Conservation (phyloP, 2,113 vertebrate genomes). For the Burhinus bistriatus region DNA sequence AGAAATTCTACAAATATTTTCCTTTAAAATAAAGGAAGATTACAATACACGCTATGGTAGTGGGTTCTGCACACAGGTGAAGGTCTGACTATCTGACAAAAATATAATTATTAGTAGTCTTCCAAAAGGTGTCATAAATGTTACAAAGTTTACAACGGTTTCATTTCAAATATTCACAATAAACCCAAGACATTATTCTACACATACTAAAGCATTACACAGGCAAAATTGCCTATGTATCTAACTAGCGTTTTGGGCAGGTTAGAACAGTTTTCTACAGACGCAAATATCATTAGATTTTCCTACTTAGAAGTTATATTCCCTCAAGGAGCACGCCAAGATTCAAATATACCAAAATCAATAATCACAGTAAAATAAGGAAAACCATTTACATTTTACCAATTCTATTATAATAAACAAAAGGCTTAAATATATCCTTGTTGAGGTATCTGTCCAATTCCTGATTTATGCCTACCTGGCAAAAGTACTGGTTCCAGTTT, state of each 20-base stretch:
- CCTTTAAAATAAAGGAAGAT: neutral
- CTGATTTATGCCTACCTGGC: constrained; percentile 78
- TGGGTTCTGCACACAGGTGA: neutral
- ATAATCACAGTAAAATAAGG: neutral
- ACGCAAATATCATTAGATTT: neutral
- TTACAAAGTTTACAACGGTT: neutral
- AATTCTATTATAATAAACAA: neutral
- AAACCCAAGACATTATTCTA: neutral
- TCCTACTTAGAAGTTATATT: neutral
- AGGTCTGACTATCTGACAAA: neutral
- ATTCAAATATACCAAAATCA: neutral
- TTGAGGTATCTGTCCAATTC: neutral
- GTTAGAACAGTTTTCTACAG: neutral
- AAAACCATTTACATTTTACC: neutral
- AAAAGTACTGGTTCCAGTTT: constrained; percentile 91
- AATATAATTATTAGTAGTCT: neutral
- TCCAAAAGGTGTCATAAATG: neutral
- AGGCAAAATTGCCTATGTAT: neutral
- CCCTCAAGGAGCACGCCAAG: neutral
- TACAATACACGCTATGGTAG: neutral
- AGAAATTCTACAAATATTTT: neutral
- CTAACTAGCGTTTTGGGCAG: neutral
- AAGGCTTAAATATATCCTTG: neutral
- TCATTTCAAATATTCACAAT: neutral
- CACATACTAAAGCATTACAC: neutral